phyloP scores from a whole-genome alignment of 2,797 vertebrate species.

The Bradypus variegatus region DNA sequence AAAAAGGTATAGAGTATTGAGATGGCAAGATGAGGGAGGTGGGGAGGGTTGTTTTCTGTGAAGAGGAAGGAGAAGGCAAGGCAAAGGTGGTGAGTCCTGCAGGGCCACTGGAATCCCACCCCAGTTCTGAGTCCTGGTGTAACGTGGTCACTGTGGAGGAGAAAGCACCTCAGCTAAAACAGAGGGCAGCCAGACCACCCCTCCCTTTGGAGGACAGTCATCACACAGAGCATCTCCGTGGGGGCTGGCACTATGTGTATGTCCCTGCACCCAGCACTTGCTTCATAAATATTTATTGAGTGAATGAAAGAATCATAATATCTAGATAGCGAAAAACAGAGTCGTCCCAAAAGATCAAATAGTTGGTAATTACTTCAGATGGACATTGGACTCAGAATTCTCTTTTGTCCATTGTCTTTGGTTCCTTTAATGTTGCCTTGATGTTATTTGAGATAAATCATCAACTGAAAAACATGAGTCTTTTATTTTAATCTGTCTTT shows the following conservation, averaged over 20 bases:
- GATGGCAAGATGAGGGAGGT: background rate
- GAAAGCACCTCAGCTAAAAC: background rate
- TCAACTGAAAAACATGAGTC: slow-evolving; percentile 32
- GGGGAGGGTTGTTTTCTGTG: background rate
- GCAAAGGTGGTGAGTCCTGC: background rate
- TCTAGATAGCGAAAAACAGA: background rate
- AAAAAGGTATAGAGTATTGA: background rate
- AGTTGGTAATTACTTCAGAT: background rate
- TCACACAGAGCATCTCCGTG: background rate
- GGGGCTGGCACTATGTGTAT: background rate
- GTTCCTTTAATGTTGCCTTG: slow-evolving; percentile 17
- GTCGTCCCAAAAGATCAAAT: background rate
- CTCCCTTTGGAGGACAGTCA: background rate
- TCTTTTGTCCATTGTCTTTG: background rate
- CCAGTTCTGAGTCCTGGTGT: background rate
- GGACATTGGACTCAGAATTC: background rate
- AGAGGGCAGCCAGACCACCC: background rate
- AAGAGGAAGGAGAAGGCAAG: background rate
- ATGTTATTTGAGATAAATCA: slow-evolving; percentile 21
- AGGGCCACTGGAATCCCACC: background rate
- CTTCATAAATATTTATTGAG: background rate
- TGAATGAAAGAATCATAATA: background rate
- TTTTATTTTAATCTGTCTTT: background rate
- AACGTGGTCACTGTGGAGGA: background rate
- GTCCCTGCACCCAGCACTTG: background rate